Evolutionary conservation across 2,113 vertebrate genomes (phyloP).

Genomic region (Microtus ochrogaster): DNA sequence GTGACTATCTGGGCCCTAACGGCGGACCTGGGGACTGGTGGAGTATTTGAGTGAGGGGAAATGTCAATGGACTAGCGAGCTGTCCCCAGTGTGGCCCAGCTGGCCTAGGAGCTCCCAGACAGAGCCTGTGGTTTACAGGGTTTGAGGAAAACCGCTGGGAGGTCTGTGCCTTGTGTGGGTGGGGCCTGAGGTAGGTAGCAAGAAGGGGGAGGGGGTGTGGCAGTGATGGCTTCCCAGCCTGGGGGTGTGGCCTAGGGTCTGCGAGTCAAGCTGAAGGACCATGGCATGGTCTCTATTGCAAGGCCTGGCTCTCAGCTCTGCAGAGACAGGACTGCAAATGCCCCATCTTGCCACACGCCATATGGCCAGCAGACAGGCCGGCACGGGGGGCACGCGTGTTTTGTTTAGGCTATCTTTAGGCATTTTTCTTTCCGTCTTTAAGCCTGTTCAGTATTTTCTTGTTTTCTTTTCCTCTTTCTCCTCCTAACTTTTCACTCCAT

Average conservation of each 20-base stretch:
- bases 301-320: background rate
- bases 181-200: background rate
- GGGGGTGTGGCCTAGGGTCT: background rate
- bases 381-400: background rate
- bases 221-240: background rate
- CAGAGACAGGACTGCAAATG: slow-evolving; percentile 48
- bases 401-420: slow-evolving; percentile 79
- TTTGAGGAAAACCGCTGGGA: slow-evolving; percentile 60
- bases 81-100: background rate
- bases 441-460: slow-evolving; percentile 46
- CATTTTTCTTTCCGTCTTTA: slow-evolving; percentile 39
- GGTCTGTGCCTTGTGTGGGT: background rate
- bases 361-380: slow-evolving; percentile 71
- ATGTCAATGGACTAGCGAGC: background rate
- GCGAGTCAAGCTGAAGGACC: background rate
- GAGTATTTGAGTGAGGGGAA: background rate
- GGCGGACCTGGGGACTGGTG: background rate
- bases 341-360: slow-evolving; percentile 66
- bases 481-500: slow-evolving; percentile 62
- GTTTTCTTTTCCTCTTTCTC: background rate
- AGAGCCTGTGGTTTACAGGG: background rate
- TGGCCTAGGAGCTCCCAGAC: background rate
- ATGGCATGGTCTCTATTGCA: background rate
- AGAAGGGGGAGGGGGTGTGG: background rate
- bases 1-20: background rate